phyloP scores from a whole-genome alignment of 1,140 invertebrate species.

The Himalopsyche phryganea region DNA sequence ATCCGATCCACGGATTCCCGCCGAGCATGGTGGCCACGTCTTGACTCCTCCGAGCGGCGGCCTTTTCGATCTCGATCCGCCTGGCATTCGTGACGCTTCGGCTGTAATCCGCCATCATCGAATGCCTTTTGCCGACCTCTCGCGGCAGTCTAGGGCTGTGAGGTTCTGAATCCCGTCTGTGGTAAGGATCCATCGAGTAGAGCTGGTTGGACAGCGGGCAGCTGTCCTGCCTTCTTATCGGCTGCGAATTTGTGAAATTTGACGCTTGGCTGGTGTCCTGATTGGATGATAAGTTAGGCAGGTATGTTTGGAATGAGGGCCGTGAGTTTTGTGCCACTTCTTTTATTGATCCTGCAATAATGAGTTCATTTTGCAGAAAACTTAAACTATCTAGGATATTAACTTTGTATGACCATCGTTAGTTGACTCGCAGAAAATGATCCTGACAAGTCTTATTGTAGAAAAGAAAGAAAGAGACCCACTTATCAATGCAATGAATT shows the following conservation, averaged over 20 bases:
- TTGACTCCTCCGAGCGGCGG: constrained; percentile 44
- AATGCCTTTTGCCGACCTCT: constrained; percentile 47
- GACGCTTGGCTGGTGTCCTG: constrained; percentile 36
- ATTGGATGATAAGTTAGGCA: constrained; percentile 44
- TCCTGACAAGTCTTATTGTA: not conserved
- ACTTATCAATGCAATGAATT: not conserved
- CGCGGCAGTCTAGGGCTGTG: constrained; percentile 43
- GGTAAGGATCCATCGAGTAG: constrained; percentile 16
- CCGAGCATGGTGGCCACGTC: constrained; percentile 42
- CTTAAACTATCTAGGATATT: not conserved
- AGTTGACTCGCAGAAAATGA: not conserved
- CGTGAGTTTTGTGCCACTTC: constrained; percentile 57
- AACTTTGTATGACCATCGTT: not conserved
- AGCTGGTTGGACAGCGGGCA: constrained; percentile 31
- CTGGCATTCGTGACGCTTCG: constrained; percentile 34
- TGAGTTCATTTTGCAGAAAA: not conserved
- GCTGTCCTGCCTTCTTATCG: constrained; percentile 31
- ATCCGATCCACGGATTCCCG: constrained; percentile 49
- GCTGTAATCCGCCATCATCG: constrained; percentile 43
- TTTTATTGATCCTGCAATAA: constrained; percentile 54
- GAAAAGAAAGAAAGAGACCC: not conserved
- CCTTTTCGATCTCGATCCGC: constrained; percentile 42
- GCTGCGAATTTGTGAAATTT: constrained; percentile 36
- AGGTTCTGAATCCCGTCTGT: constrained; percentile 46
- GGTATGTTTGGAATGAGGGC: constrained; percentile 50